These are phyloP conservation scores for Erpetoichthys calabaricus DNA, from an alignment of 2,797 vertebrate genomes.

Conservation along the genomic window DNA sequence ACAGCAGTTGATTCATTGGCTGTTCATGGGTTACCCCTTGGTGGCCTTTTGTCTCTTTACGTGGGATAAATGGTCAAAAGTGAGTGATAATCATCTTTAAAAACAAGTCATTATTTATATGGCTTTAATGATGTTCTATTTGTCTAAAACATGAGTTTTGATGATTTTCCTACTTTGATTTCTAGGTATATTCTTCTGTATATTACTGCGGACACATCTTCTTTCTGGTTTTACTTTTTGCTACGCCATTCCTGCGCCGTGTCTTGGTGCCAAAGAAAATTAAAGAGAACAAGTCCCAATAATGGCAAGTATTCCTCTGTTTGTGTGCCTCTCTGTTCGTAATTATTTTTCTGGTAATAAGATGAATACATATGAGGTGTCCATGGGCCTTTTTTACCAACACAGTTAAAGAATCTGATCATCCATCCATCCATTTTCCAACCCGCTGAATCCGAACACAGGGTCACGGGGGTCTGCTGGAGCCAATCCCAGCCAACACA, in stretches of 20 bases:
- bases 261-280: constrained; percentile 71
- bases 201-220: constrained; percentile 80
- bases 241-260: constrained; percentile 70
- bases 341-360: too few relatives aligned
- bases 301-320: constrained; percentile 9
- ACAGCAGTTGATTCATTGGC: constrained; percentile 83
- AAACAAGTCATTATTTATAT: too few relatives aligned
- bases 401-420: too few relatives aligned
- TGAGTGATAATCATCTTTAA: constrained; percentile 20
- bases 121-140: not conserved
- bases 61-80: constrained; percentile 93
- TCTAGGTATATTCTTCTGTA: constrained; percentile 79
- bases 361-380: too few relatives aligned
- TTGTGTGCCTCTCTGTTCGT: too few relatives aligned
- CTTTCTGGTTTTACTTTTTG: constrained; percentile 60
- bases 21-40: constrained; percentile 89
- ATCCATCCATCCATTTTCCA: too few relatives aligned
- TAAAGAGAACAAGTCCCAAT: constrained; percentile 47
- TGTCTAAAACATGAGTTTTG: not conserved
- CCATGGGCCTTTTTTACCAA: too few relatives aligned
- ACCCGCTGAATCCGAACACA: too few relatives aligned
- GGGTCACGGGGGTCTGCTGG: too few relatives aligned
- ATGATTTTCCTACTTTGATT: constrained; percentile 13
- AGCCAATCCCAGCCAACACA: too few relatives aligned
- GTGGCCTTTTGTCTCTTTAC: constrained; percentile 88